Conservation (phyloP, 2,888 invertebrate genomes). For the Erpobdella octoculata region DNA sequence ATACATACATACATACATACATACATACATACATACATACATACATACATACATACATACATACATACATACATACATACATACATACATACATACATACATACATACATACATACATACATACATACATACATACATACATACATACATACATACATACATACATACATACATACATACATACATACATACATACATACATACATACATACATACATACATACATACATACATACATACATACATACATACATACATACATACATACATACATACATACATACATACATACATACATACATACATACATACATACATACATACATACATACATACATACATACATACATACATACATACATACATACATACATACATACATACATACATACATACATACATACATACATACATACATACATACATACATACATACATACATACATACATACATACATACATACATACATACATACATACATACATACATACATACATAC, state of each 20-base stretch:
- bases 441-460: slow-evolving; percentile 9
- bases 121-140: background rate
- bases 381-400: slow-evolving; percentile 31
- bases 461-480: slow-evolving; percentile 1
- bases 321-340: slow-evolving; percentile 30
- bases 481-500: slow-evolving; percentile 1
- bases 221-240: slow-evolving; percentile 7
- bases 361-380: slow-evolving; percentile 32
- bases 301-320: slow-evolving; percentile 27
- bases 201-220: background rate
- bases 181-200: background rate
- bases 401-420: slow-evolving; percentile 25
- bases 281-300: slow-evolving; percentile 28
- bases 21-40: background rate
- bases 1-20: background rate
- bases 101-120: background rate
- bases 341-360: slow-evolving; percentile 25
- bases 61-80: background rate
- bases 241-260: slow-evolving; percentile 25
- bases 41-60: background rate
- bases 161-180: background rate
- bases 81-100: background rate
- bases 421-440: slow-evolving; percentile 7
- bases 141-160: background rate
- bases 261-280: slow-evolving; percentile 28